phyloP scores from a whole-genome alignment of 2,888 invertebrate genomes.

The Oscheius myriophilus region DNA sequence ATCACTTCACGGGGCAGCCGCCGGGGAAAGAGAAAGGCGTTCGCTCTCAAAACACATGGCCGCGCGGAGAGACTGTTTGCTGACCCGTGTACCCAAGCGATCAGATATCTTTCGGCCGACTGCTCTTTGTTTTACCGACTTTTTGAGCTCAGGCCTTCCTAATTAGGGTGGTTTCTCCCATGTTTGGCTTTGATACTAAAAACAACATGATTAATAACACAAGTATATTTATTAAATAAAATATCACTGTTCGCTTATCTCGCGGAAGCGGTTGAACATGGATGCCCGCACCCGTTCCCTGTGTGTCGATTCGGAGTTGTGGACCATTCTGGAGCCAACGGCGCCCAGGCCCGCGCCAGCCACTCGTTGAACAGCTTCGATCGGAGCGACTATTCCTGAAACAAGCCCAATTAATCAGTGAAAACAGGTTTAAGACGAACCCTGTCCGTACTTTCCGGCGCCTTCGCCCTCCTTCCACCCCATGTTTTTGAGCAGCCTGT shows the following conservation, averaged over 20 bases:
- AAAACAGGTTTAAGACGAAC: conserved; percentile 30
- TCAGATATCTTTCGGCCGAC: conserved; percentile 9
- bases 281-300: conserved; percentile 53
- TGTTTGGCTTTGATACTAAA: too few relatives aligned
- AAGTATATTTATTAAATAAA: background rate
- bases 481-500: conserved; percentile 94
- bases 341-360: conserved; percentile 66
- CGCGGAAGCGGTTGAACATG: conserved; percentile 46
- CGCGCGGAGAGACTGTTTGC: conserved; percentile 10
- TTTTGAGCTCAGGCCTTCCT: too few relatives aligned
- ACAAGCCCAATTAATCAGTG: background rate
- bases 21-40: background rate
- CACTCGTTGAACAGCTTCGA: conserved; percentile 63
- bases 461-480: conserved; percentile 98
- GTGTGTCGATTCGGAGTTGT: conserved; percentile 44
- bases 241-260: conserved; percentile 17
- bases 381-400: conserved; percentile 66
- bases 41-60: conserved; percentile 4
- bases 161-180: too few relatives aligned
- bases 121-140: too few relatives aligned
- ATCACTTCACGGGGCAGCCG: background rate
- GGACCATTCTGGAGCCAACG: conserved; percentile 41
- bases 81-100: background rate
- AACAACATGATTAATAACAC: too few relatives aligned
- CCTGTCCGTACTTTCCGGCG: conserved; percentile 88